Evolutionary conservation across 2,113 vertebrate genomes (phyloP), one percentile per base, ranked within the genome.

Genomic region (Ictalurus furcatus): DNA sequence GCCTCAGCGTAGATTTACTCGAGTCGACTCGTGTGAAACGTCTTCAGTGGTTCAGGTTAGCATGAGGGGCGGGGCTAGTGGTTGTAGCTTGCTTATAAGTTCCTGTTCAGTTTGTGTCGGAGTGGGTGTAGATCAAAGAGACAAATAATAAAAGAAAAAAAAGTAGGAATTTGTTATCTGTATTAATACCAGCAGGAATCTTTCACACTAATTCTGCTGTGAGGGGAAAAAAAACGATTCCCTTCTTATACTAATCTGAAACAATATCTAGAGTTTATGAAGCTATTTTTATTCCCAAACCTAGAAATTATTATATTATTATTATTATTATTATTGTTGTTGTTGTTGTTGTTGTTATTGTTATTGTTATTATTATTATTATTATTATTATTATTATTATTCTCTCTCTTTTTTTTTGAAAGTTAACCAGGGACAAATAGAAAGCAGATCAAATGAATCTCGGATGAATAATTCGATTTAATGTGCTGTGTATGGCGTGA

Each of bases 311-410:
- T 52, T 52, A 1, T 52, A 8, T 7, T 48, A 16, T 71, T 48
- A 79, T 79, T 79, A 79, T 13, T 40, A 40, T 4, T 40, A 40
- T 40, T 40, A 40, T 79, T 28, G 40, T 40, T 40, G 40, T 40
- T 40, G 2, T 40, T 40, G 2, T 40, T 40, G 4, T 40, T 40
- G 4, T 40, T 40, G 4, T 34, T 37, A 2, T 40, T 40, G 40
- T 40, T 40, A 2, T 37, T 21, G 40, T 73, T 7, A 73, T 73
- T 19, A 37, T 73, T 21, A 73, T 37, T 73, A 21, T 74, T 74
- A 40, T 74, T 74, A 74, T 74, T 74, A 30, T 71, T 71, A 14
- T 71, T 48, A 79, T 79, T 79, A 79, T 13, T 28, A 28, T 79
- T 28, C 21, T 52, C 21, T 4, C 44, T 11, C 6, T 8, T 0